These are phyloP conservation scores for Globodera ellingtonae DNA, from an alignment of 1,140 invertebrate species.

Conservation along the genomic window DNA sequence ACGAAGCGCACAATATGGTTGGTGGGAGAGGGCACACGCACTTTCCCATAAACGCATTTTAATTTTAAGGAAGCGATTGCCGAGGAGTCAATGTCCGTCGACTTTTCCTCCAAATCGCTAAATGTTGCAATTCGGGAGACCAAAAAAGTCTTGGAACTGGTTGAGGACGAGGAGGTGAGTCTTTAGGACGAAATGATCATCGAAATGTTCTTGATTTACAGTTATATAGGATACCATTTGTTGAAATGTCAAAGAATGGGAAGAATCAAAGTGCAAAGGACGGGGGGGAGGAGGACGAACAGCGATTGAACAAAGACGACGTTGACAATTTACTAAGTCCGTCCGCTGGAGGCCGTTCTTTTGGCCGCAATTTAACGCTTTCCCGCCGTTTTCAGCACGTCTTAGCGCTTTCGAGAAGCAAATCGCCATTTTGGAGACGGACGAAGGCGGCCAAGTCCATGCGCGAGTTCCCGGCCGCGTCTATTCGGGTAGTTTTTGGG, in stretches of 20 bases:
- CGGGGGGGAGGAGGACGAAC: no score
- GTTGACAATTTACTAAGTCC: slow-evolving; percentile 48
- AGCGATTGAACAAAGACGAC: slow-evolving; percentile 20
- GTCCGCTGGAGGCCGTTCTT: no score
- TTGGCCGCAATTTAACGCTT: slow-evolving; percentile 51
- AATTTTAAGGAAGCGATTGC: slow-evolving; percentile 80
- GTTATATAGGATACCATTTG: slow-evolving; percentile 69
- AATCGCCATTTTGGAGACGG: slow-evolving; percentile 75
- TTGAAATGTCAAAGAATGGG: slow-evolving; percentile 20
- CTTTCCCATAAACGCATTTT: not conserved
- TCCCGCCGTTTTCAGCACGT: slow-evolving; percentile 74
- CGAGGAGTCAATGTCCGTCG: slow-evolving; percentile 89
- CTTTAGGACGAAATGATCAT: slow-evolving; percentile 42
- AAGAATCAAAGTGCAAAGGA: not conserved
- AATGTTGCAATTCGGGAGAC: slow-evolving; percentile 67
- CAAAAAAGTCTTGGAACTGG: slow-evolving; percentile 69
- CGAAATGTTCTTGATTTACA: slow-evolving; percentile 56
- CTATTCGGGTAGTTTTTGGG: not conserved
- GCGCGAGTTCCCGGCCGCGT: slow-evolving; percentile 68
- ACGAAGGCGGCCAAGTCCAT: slow-evolving; percentile 65
- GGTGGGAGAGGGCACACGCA: not conserved
- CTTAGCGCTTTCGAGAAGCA: slow-evolving; percentile 79
- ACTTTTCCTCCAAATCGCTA: slow-evolving; percentile 72
- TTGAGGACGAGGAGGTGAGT: slow-evolving; percentile 66
- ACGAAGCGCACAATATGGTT: slow-evolving; percentile 96